A percentile compares a stretch with the other conserved stretches of the same genome.
Evolutionary conservation across 2,888 invertebrate species (phyloP).

Genomic region (Oasisia sp.): DNA sequence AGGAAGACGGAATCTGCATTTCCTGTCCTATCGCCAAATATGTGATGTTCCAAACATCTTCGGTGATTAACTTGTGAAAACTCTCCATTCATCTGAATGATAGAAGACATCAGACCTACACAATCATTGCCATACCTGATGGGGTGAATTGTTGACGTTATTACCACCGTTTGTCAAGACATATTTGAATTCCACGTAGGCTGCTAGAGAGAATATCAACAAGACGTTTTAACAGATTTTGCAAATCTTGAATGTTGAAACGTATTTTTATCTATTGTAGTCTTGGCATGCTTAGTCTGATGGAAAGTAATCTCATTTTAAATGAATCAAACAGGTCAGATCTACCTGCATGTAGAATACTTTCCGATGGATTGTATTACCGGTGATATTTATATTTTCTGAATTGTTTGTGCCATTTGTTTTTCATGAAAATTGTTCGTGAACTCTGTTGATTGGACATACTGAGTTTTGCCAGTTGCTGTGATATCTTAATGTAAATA

Average conservation of each 20-base stretch:
- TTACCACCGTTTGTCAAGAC: not conserved
- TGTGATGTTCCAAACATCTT: not conserved
- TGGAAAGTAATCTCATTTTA: constrained; percentile 17
- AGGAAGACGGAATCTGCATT: no score
- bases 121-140: not conserved
- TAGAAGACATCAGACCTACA: not conserved
- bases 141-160: not conserved
- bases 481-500: constrained; percentile 9
- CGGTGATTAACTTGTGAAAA: not conserved
- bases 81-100: not conserved
- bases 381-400: constrained; percentile 17
- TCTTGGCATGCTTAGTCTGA: not conserved
- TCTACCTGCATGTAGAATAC: not conserved
- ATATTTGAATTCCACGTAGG: not conserved
- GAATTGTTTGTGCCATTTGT: not conserved
- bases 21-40: no score
- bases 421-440: not conserved
- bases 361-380: not conserved
- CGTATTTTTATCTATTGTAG: not conserved
- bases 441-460: not conserved
- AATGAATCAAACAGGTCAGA: not conserved
- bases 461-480: not conserved
- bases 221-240: not conserved
- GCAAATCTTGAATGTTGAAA: not conserved
- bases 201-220: not conserved